These are phyloP conservation scores for Lepidochitona cinerea DNA, from an alignment of 2,888 invertebrate species.

Conservation along the genomic window DNA sequence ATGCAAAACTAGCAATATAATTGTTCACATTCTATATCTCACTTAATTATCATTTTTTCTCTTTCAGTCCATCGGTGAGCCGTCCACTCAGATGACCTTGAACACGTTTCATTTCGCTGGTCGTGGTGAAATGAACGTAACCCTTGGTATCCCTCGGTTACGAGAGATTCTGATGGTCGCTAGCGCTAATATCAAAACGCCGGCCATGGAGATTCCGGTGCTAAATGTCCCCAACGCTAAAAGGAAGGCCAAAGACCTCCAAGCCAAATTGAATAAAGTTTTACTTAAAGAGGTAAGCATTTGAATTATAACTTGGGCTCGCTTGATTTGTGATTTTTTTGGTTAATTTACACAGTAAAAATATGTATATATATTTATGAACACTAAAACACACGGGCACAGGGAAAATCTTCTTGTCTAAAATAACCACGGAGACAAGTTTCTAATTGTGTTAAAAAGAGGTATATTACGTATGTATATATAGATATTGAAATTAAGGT, in stretches of 20 bases:
- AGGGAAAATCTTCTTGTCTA: no score
- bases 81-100: slow-evolving; percentile 99
- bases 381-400: no score
- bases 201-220: slow-evolving; percentile 95
- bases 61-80: slow-evolving; percentile 91
- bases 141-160: slow-evolving; percentile 97
- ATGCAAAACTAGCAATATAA: no score
- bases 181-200: slow-evolving; percentile 93
- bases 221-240: slow-evolving; percentile 65
- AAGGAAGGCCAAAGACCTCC: slow-evolving; percentile 78
- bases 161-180: slow-evolving; percentile 97
- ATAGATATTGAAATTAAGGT: no score
- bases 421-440: no score
- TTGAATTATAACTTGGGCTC: no score
- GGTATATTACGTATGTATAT: no score
- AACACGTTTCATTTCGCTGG: slow-evolving; percentile 99
- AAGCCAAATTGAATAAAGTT: slow-evolving; percentile 83
- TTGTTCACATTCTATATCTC: no score
- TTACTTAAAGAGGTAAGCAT: slow-evolving; percentile 78
- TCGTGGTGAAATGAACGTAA: slow-evolving; percentile 99
- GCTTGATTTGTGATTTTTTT: no score
- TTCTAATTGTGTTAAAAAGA: no score
- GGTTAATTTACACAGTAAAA: no score
- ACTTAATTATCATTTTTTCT: slow-evolving; percentile 4
- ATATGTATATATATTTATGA: no score